Evolutionary conservation across 2,888 invertebrate genomes (phyloP), one percentile per base, ranked within the genome.

Genomic region (Macropis europaea): DNA sequence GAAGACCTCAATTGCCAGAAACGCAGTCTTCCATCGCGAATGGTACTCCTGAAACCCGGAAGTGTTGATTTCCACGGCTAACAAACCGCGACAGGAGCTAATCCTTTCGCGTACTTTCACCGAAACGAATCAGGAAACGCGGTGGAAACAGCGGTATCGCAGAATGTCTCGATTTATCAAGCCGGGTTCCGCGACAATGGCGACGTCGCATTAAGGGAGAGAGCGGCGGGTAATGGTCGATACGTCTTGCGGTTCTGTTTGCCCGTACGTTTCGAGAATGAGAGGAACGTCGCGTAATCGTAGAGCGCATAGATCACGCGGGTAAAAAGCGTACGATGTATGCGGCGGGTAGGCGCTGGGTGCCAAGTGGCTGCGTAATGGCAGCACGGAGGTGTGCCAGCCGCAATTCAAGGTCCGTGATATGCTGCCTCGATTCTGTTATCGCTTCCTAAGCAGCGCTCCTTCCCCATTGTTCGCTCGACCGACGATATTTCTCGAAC

Each of bases 361-460:
- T 77, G 74, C 66, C 74, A 74, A 80, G 74, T 77, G 68, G 57
- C 66, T 45, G 76, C 62, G 74, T 79, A 75, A 77, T 75, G 69
- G 79, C 69, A 76, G 59, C 69, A 62, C 61, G 67, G 69, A 81
- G 81, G 81, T 77, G 81, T 81, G 77, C 67, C 76, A 34, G 36
- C n/a, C 56, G 48, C 81, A 68, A 81, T 81, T 81, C 81, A 81
- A 79, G 77, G 66, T 79, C 72, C 81, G 81, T 73, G 79, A 81
- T 81, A 81, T 66, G 81, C 70, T 71, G 69, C 64, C 60, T 62
- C 56, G 74, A 77, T 81, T 81, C 81, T 81, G 70, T 81, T 81
- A 81, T 81, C 81, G 79, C 66, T 73, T 74, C 68, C 69, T 73
- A 73, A 70, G 74, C 67, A 81, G 68, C 76, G 76, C 53, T 66